These are phyloP conservation scores for Cheirogaleus medius DNA, from an alignment of 2,113 vertebrate genomes.

Conservation along the genomic window DNA sequence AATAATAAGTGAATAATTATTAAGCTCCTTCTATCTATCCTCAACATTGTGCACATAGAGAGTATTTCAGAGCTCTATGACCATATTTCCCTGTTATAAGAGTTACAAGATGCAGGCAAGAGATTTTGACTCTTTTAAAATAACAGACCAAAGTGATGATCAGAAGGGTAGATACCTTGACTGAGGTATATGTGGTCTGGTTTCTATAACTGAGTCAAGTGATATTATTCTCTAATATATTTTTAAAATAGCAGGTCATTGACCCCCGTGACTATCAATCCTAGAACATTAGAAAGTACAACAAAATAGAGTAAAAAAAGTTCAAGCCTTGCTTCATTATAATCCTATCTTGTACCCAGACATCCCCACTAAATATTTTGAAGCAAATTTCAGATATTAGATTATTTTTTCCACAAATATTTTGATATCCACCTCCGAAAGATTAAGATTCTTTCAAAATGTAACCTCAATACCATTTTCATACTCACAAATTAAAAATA, in stretches of 20 bases:
- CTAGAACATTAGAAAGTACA: neutral
- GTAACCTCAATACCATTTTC: neutral
- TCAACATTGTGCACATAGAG: accelerated
- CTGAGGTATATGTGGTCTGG: too few species aligned
- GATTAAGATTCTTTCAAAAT: neutral
- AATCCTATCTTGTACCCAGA: accelerated
- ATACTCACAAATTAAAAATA: neutral
- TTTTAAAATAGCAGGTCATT: neutral
- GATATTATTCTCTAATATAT: neutral
- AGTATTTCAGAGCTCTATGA: neutral
- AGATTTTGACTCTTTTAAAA: too few species aligned
- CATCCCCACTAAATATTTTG: neutral
- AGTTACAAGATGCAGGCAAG: neutral
- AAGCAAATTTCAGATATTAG: neutral
- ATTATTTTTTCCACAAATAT: neutral
- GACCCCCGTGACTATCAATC: neutral
- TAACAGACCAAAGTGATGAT: neutral
- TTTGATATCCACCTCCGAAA: neutral
- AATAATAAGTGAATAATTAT: neutral
- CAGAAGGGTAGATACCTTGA: too few species aligned
- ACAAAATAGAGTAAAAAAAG: neutral
- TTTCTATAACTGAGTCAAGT: neutral
- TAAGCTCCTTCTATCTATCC: neutral
- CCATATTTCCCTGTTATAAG: neutral
- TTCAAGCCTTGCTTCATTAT: neutral